Conservation (phyloP, 1,140 invertebrate species). For the Eriocheir sinensis region DNA sequence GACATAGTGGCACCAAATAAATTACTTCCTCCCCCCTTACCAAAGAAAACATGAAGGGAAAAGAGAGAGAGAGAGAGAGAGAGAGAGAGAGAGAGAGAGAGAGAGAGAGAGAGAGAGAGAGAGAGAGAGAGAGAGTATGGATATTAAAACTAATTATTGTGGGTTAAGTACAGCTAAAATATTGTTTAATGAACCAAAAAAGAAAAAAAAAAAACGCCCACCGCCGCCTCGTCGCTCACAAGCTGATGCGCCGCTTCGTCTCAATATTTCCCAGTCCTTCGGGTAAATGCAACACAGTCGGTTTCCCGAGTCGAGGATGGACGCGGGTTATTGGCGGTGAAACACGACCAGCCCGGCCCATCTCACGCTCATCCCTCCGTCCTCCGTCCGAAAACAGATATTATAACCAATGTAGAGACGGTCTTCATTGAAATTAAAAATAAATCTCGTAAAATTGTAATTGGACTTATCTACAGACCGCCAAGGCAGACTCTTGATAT, state of each 20-base stretch:
- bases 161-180: background rate
- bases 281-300: background rate
- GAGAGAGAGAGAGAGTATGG: background rate
- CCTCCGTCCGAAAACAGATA: too few relatives aligned
- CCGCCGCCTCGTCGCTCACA: background rate
- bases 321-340: background rate
- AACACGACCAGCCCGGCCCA: too few relatives aligned
- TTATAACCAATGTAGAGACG: too few relatives aligned
- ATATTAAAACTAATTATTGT: too few relatives aligned
- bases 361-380: too few relatives aligned
- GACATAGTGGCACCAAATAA: too few relatives aligned
- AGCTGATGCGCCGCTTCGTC: background rate
- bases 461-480: too few relatives aligned
- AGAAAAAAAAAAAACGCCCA: background rate
- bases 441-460: too few relatives aligned
- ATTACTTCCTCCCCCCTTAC: too few relatives aligned
- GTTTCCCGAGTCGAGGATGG: background rate
- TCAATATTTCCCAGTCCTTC: background rate
- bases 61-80: slow-evolving; percentile 23
- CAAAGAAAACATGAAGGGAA: background rate
- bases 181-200: background rate
- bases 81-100: slow-evolving; percentile 22
- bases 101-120: slow-evolving; percentile 19
- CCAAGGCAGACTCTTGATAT: too few relatives aligned
- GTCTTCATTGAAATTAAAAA: too few relatives aligned